Conservation (phyloP, 1,140 invertebrate species). For the Catajapyx aquilonaris region DNA sequence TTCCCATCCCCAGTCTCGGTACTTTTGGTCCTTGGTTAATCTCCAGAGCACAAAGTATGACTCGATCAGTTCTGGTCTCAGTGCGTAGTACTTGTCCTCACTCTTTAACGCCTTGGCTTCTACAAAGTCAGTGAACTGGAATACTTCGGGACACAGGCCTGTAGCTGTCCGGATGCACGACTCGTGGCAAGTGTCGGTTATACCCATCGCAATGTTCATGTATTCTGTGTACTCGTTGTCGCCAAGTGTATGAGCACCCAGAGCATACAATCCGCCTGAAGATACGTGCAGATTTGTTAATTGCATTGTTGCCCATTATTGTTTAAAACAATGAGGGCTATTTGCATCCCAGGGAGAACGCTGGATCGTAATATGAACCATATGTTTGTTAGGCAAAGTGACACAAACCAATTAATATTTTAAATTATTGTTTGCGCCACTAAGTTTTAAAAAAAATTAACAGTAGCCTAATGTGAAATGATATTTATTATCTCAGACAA, state of each 20-base stretch:
- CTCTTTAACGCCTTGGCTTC: conserved; percentile 30
- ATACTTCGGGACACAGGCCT: conserved; percentile 68
- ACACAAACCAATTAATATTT: no score
- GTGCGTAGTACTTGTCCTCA: conserved; percentile 37
- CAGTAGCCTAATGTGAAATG: no score
- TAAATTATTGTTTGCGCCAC: no score
- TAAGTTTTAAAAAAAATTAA: no score
- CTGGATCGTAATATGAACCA: no score
- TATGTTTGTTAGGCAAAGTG: no score
- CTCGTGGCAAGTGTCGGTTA: conserved; percentile 96
- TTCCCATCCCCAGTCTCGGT: conserved; percentile 43
- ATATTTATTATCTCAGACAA: no score
- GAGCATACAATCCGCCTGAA: neutral
- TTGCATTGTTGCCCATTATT: no score
- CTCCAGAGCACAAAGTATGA: conserved; percentile 40
- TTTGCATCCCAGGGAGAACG: no score
- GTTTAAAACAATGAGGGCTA: no score
- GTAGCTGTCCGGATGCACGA: conserved; percentile 75
- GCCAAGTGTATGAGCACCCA: neutral
- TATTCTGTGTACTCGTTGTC: conserved; percentile 22
- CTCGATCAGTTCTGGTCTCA: conserved; percentile 40
- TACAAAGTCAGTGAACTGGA: conserved; percentile 23
- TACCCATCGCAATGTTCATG: conserved; percentile 68
- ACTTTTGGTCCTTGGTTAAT: conserved; percentile 35
- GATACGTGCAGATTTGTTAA: no score